Percentiles rank a stretch among this genome's conserved stretches.
Conservation (phyloP, 2,888 invertebrate species). For the Chrysolina americana region DNA sequence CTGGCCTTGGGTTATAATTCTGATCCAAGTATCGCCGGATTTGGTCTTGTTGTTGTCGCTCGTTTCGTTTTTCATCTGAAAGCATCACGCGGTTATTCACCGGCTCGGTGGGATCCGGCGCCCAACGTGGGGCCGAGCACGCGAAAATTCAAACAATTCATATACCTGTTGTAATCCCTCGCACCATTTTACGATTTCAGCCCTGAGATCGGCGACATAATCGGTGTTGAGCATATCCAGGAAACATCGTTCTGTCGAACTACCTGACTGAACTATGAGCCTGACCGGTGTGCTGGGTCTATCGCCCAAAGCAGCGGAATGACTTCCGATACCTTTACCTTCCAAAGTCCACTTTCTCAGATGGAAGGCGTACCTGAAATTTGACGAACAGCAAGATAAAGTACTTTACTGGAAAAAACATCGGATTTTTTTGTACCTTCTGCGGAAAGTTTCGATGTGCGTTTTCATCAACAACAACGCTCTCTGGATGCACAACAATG, state of each 20-base stretch:
- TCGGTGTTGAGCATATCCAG: constrained; percentile 89
- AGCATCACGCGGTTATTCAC: constrained; percentile 3
- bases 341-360: constrained; percentile 91
- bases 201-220: constrained; percentile 91
- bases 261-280: constrained; percentile 90
- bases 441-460: constrained; percentile 92
- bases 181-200: constrained; percentile 98
- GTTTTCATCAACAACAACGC: constrained; percentile 90
- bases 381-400: constrained; percentile 18
- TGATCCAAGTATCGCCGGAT: constrained; percentile 74
- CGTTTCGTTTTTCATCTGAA: constrained; percentile 60
- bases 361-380: constrained; percentile 85
- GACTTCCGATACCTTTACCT: constrained; percentile 84
- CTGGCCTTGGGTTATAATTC: constrained; percentile 95
- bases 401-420: neutral
- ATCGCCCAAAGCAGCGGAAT: constrained; percentile 77
- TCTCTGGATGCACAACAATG: constrained; percentile 90
- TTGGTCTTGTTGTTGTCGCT: constrained; percentile 67
- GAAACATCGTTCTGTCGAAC: constrained; percentile 87
- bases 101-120: neutral
- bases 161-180: constrained; percentile 74
- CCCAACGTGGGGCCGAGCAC: neutral
- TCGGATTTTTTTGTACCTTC: constrained; percentile 72
- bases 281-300: constrained; percentile 79
- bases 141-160: no score